These are phyloP conservation scores for Scaptomyza pallida DNA, from an alignment of 1,140 invertebrate species.

Conservation along the genomic window DNA sequence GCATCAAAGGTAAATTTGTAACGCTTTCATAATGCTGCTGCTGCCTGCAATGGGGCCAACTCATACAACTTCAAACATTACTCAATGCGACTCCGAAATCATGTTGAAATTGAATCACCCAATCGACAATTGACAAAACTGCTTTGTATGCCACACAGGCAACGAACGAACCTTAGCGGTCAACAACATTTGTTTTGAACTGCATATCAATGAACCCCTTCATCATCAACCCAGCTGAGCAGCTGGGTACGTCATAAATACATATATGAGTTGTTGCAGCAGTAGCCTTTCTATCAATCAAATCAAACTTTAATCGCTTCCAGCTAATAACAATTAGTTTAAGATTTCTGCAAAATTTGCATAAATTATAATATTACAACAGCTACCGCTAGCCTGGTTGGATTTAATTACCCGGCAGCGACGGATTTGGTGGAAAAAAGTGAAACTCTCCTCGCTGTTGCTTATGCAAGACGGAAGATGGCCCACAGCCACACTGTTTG, in stretches of 20 bases:
- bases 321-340: conserved; percentile 54
- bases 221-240: too few species aligned
- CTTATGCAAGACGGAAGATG: conserved; percentile 80
- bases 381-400: conserved; percentile 52
- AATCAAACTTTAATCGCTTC: conserved; percentile 1
- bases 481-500: conserved; percentile 31
- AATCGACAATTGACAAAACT: conserved; percentile 7
- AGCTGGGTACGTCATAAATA: background rate
- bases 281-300: conserved; percentile 40
- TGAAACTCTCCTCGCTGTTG: conserved; percentile 57
- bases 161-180: conserved; percentile 50
- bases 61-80: conserved; percentile 18
- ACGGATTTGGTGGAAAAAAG: conserved; percentile 55
- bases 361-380: conserved; percentile 56
- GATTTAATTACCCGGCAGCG: conserved; percentile 68
- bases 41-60: conserved; percentile 35
- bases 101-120: conserved; percentile 59
- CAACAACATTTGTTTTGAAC: conserved; percentile 55
- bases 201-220: conserved; percentile 73
- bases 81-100: conserved; percentile 41
- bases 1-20: conserved; percentile 53
- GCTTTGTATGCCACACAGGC: conserved; percentile 57
- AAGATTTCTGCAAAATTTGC: conserved; percentile 56
- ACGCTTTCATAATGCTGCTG: conserved; percentile 77
- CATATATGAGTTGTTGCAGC: too few species aligned